Percentiles rank a stretch among this genome's conserved stretches.
These are phyloP conservation scores for Labeo catla DNA, from an alignment of 2,113 vertebrate genomes.

Conservation along the genomic window DNA sequence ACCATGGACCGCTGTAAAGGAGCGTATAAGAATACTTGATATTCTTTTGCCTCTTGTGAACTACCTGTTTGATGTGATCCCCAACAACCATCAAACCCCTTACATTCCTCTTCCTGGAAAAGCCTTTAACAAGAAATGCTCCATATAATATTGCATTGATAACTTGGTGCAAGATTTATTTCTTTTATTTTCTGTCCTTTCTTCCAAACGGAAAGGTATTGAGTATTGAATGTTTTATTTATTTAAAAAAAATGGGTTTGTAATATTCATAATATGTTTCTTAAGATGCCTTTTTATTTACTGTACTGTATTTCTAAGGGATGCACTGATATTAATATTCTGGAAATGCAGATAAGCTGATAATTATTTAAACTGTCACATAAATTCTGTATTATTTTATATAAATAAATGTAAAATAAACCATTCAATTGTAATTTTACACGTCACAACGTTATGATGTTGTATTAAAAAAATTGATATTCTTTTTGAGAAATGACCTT, in stretches of 20 bases:
- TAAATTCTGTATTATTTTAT: background rate
- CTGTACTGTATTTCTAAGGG: background rate
- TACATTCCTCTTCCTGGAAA: background rate
- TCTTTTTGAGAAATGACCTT: background rate
- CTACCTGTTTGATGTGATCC: slow-evolving; percentile 30
- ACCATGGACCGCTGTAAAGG: slow-evolving; percentile 1
- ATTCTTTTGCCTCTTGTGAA: slow-evolving; percentile 48
- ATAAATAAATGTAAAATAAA: background rate
- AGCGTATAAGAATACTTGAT: slow-evolving; percentile 27
- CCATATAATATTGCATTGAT: background rate
- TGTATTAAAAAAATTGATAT: background rate
- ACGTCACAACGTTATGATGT: background rate
- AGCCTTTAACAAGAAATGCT: slow-evolving; percentile 7
- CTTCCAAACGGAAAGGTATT: slow-evolving; percentile 21
- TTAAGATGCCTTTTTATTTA: background rate
- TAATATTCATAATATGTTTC: slow-evolving; percentile 10
- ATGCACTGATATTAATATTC: background rate
- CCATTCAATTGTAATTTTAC: background rate
- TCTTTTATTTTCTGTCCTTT: background rate
- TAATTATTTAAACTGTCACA: background rate
- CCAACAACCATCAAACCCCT: slow-evolving; percentile 37
- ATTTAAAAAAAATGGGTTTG: background rate
- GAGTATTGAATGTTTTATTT: slow-evolving; percentile 9
- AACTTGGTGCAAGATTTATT: background rate
- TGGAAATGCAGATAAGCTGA: background rate